Conservation (phyloP, 2,888 invertebrate species). For the Eumerus sabulonum region DNA sequence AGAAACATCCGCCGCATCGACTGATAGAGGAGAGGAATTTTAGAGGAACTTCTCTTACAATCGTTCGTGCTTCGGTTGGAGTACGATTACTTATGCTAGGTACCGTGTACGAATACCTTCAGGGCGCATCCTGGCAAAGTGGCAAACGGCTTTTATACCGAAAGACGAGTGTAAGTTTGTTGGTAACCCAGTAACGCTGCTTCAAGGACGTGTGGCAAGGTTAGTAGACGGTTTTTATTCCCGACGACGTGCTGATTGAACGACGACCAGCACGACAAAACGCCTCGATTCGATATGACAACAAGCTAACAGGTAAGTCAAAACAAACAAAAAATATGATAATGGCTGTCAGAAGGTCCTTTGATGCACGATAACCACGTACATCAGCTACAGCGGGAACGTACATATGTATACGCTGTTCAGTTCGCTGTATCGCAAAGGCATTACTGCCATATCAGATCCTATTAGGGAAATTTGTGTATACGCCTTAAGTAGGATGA, state of each 20-base stretch:
- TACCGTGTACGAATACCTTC: constrained; percentile 56
- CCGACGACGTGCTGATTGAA: constrained; percentile 52
- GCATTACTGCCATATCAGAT: constrained; percentile 58
- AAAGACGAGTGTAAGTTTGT: background rate
- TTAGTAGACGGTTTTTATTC: constrained; percentile 39
- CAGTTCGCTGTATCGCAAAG: constrained; percentile 32
- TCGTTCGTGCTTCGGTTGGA: constrained; percentile 12
- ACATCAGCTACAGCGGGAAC: constrained; percentile 9
- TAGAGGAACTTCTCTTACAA: constrained; percentile 46
- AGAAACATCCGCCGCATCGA: constrained; percentile 34
- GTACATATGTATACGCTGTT: background rate
- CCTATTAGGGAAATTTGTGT: constrained; percentile 58
- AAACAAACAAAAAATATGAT: constrained; percentile 61
- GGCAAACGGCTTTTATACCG: too few relatives aligned
- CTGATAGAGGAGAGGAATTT: constrained; percentile 62
- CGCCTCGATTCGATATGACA: background rate
- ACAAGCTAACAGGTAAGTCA: constrained; percentile 22
- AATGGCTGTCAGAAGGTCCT: constrained; percentile 39
- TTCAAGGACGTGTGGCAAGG: constrained; percentile 39
- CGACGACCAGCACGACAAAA: constrained; percentile 31
- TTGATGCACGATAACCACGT: constrained; percentile 51
- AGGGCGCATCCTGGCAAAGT: constrained; percentile 40
- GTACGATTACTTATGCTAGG: constrained; percentile 53
- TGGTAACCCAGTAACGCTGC: constrained; percentile 15
- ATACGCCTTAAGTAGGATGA: constrained; percentile 54